A percentile compares a stretch with the other conserved stretches of the same genome.
Evolutionary conservation across 2,113 vertebrate genomes (phyloP).

Genomic region (Phodopus roborovskii): DNA sequence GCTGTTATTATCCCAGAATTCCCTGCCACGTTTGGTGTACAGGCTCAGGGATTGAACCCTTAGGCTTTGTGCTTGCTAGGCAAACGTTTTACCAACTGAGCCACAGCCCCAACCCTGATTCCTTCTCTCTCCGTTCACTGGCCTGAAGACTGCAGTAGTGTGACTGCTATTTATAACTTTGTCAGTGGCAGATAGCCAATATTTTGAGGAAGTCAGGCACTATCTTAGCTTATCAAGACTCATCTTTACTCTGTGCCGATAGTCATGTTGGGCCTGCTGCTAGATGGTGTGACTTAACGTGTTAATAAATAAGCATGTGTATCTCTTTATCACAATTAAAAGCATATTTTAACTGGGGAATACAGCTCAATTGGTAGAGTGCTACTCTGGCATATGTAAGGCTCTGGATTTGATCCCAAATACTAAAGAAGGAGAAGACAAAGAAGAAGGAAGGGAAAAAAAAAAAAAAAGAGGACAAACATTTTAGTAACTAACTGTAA

Average conservation of each 20-base stretch:
- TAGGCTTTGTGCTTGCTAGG: neutral
- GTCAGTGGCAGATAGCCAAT: neutral
- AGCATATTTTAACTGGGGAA: neutral
- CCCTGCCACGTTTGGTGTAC: too few species aligned
- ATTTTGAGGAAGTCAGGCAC: neutral
- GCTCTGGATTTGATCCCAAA: neutral
- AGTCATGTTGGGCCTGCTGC: neutral
- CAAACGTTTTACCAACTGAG: neutral
- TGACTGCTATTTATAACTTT: neutral
- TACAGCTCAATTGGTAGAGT: neutral
- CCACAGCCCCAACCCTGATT: neutral
- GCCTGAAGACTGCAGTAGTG: neutral
- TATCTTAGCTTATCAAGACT: conserved; percentile 14
- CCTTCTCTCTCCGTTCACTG: neutral
- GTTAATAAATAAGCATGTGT: conserved; percentile 23
- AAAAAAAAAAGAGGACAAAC: neutral
- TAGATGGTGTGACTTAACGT: conserved; percentile 32
- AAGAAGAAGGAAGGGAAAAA: too few species aligned
- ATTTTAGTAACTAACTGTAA: conserved; percentile 36
- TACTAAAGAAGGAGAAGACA: neutral
- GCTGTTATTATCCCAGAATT: too few species aligned
- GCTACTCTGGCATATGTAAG: neutral
- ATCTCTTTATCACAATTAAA: conserved; percentile 35
- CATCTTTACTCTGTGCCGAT: conserved; percentile 15
- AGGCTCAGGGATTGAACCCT: neutral